Conservation (phyloP, 2,888 invertebrate genomes). For the Rotaria socialis region DNA sequence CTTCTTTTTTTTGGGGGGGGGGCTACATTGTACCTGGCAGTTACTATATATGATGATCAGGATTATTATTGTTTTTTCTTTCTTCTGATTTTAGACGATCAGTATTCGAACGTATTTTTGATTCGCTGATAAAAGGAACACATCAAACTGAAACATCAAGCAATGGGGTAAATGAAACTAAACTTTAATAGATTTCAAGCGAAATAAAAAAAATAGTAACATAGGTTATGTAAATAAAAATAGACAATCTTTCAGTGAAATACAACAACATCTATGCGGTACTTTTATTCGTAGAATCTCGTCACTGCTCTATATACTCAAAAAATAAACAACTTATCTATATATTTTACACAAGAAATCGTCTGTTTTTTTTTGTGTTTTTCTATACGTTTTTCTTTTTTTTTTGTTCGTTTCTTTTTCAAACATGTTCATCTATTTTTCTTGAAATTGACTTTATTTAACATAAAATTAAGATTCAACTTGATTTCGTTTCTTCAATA, state of each 20-base stretch:
- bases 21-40: too few relatives aligned
- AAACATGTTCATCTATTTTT: background rate
- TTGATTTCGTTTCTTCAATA: too few relatives aligned
- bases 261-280: constrained; percentile 13
- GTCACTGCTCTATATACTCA: background rate
- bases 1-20: too few relatives aligned
- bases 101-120: background rate
- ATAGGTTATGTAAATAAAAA: background rate
- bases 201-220: background rate
- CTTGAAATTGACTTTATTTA: background rate
- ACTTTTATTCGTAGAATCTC: background rate
- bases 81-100: background rate
- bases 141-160: background rate
- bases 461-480: background rate
- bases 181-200: background rate
- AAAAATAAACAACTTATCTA: background rate
- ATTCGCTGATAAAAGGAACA: background rate
- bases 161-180: background rate
- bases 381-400: background rate
- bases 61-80: too few relatives aligned
- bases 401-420: background rate
- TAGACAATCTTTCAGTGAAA: background rate
- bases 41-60: too few relatives aligned
- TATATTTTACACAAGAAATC: too few relatives aligned
- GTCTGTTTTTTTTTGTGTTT: background rate